Percentiles rank a stretch among this genome's conserved stretches.
These are phyloP conservation scores for Macaria liturata DNA, from an alignment of 2,888 invertebrate genomes.

Conservation along the genomic window DNA sequence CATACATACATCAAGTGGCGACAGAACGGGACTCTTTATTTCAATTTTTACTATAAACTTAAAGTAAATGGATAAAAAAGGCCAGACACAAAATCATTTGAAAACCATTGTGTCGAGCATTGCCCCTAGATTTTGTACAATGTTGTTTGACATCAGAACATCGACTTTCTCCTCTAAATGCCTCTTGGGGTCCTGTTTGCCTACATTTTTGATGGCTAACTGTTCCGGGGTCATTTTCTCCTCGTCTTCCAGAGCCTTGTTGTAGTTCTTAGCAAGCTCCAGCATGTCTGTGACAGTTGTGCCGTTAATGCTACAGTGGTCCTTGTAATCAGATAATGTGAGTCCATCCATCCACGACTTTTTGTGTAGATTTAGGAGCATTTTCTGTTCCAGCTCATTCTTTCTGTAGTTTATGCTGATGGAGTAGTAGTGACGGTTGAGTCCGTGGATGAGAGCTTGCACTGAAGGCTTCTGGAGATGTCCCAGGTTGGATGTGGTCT, in stretches of 20 bases:
- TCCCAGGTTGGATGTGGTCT: conserved; percentile 99
- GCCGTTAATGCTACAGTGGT: conserved; percentile 97
- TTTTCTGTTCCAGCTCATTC: conserved; percentile 99
- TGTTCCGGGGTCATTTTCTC: conserved; percentile 99
- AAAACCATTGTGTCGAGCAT: conserved; percentile 91
- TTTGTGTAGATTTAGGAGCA: conserved; percentile 99
- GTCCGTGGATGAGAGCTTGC: conserved; percentile 98
- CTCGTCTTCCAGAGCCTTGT: conserved; percentile 98
- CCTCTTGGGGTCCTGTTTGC: conserved; percentile 99
- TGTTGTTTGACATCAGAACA: conserved; percentile 97
- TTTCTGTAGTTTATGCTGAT: conserved; percentile 99
- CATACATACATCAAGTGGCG: conserved; percentile 56
- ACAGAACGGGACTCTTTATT: conserved; percentile 58
- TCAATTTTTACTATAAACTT: conserved; percentile 63
- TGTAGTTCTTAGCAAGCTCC: conserved; percentile 98
- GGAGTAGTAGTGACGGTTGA: conserved; percentile 99
- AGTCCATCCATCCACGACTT: conserved; percentile 99
- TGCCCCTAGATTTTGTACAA: conserved; percentile 98
- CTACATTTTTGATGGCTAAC: conserved; percentile 99
- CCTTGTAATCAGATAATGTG: conserved; percentile 94
- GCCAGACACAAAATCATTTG: conserved; percentile 64
- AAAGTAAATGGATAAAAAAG: conserved; percentile 49
- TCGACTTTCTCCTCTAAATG: conserved; percentile 99
- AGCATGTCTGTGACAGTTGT: conserved; percentile 98
- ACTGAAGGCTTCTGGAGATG: conserved; percentile 99